These are phyloP conservation scores for Crocallis elinguaria DNA, from an alignment of 2,888 invertebrate species.

Conservation along the genomic window DNA sequence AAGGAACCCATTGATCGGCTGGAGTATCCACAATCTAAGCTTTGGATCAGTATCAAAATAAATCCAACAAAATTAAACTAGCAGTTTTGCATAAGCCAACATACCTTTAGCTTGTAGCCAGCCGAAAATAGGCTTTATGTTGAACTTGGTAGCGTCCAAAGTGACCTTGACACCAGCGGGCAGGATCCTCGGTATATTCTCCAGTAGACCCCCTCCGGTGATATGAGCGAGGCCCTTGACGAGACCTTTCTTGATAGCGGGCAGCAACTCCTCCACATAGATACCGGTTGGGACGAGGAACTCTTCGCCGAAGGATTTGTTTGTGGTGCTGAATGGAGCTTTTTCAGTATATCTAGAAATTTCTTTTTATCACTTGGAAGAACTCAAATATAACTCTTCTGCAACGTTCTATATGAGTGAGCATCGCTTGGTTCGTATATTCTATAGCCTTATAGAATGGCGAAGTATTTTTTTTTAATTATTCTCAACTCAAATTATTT, in stretches of 20 bases:
- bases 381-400: too few relatives aligned
- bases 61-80: too few relatives aligned
- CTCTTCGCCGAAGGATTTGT: conserved; percentile 87
- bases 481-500: too few relatives aligned
- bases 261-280: conserved; percentile 91
- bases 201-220: conserved; percentile 95
- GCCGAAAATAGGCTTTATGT: conserved; percentile 91
- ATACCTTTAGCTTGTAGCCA: conserved; percentile 92
- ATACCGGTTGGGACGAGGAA: conserved; percentile 94
- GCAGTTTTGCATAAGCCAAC: conserved; percentile 3
- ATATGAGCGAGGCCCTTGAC: conserved; percentile 97
- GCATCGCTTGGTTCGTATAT: too few relatives aligned
- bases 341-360: conserved; percentile 63
- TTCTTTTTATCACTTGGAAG: background rate
- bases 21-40: too few relatives aligned
- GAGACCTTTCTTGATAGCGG: conserved; percentile 87
- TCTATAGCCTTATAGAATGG: too few relatives aligned
- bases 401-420: too few relatives aligned
- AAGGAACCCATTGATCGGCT: too few relatives aligned
- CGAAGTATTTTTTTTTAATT: too few relatives aligned
- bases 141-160: conserved; percentile 89
- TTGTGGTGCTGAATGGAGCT: conserved; percentile 70
- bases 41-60: too few relatives aligned
- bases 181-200: conserved; percentile 94
- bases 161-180: conserved; percentile 87